These are phyloP conservation scores for Dreissena polymorpha DNA, from an alignment of 1,140 invertebrate species.

Conservation along the genomic window DNA sequence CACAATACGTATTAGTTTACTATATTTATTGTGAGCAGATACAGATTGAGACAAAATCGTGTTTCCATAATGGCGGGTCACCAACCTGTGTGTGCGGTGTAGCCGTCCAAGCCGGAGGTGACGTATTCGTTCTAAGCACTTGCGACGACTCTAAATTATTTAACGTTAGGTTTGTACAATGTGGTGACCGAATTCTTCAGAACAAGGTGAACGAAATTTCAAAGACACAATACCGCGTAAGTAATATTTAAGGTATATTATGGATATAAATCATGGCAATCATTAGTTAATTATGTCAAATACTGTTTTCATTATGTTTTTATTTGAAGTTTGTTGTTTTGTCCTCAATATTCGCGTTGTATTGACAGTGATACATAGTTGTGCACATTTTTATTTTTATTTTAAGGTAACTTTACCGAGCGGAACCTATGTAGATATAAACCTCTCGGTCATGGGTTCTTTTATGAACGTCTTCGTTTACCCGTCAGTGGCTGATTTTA, in stretches of 20 bases:
- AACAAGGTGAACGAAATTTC: not conserved
- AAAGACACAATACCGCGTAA: not conserved
- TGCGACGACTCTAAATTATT: not conserved
- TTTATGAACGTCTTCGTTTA: not conserved
- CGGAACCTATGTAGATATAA: not conserved
- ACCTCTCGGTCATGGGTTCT: not conserved
- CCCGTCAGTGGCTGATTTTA: not conserved
- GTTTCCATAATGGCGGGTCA: not conserved
- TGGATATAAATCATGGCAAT: too few relatives aligned
- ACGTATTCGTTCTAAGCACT: conserved; percentile 9
- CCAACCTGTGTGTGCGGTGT: conserved; percentile 9
- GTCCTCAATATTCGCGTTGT: too few relatives aligned
- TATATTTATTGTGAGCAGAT: not conserved
- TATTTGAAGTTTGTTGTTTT: too few relatives aligned
- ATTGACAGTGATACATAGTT: too few relatives aligned
- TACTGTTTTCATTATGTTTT: too few relatives aligned
- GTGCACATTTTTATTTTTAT: not conserved
- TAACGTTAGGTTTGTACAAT: not conserved
- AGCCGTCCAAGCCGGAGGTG: not conserved
- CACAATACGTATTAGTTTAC: too few relatives aligned
- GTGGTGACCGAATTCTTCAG: not conserved
- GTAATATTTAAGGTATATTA: too few relatives aligned
- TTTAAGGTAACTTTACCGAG: conserved; percentile 7
- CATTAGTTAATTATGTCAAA: too few relatives aligned
- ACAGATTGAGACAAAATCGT: conserved; percentile 6